Conservation (phyloP, 37 sponge, comb jelly and placozoan genomes). For the Ephydatia muelleri region DNA sequence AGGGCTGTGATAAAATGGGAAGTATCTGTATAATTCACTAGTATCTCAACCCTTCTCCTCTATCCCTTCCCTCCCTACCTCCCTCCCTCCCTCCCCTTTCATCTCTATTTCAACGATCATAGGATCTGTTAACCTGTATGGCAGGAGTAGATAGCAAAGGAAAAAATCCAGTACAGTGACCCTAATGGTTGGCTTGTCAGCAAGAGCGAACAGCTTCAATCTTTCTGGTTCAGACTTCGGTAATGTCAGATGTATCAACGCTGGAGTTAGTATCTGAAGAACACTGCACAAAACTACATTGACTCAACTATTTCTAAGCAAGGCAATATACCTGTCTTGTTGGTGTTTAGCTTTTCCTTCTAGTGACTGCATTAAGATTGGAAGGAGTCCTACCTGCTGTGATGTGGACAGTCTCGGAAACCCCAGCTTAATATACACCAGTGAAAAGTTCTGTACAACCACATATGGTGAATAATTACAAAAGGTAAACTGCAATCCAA, state of each 20-base stretch:
- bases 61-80: not conserved
- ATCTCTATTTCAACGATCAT: too few species aligned
- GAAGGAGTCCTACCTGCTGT: conserved; percentile 29
- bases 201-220: conserved; percentile 6
- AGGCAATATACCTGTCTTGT: conserved; percentile 34
- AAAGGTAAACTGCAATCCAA: not conserved
- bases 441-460: conserved; percentile 53
- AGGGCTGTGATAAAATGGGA: not conserved
- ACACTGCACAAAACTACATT: conserved; percentile 10
- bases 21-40: not conserved
- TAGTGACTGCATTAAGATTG: conserved; percentile 27
- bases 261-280: conserved; percentile 44
- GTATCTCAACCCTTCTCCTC: not conserved
- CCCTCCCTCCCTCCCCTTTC: not conserved
- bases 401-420: conserved; percentile 31
- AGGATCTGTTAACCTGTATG: conserved; percentile 59
- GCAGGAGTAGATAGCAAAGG: conserved; percentile 55
- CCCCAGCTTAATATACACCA: conserved; percentile 59
- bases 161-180: conserved; percentile 49
- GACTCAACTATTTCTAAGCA: not conserved
- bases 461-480: not conserved
- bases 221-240: conserved; percentile 14
- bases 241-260: conserved; percentile 40
- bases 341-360: conserved; percentile 38
- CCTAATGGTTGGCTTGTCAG: not conserved